A percentile compares a stretch with the other conserved stretches of the same genome.
Conservation (phyloP, 2,888 invertebrate genomes). For the Ectemnius continuus region DNA sequence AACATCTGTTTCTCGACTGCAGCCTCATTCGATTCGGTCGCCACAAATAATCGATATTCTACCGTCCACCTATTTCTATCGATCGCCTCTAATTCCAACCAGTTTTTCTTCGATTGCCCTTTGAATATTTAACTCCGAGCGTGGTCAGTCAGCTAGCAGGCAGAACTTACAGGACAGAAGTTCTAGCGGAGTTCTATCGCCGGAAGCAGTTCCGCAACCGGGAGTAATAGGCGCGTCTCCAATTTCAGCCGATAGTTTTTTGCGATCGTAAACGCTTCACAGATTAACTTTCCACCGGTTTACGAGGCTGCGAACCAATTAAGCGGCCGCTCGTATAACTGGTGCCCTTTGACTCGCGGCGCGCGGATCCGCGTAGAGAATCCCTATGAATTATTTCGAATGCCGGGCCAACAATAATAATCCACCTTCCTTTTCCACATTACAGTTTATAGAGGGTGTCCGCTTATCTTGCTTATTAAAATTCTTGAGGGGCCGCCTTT, state of each 20-base stretch:
- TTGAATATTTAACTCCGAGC: neutral
- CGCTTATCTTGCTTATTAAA: too few species aligned
- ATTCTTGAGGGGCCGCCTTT: too few species aligned
- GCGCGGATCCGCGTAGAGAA: conserved; percentile 31
- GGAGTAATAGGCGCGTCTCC: conserved; percentile 69
- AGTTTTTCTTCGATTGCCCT: neutral
- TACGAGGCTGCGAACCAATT: conserved; percentile 64
- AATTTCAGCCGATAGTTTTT: conserved; percentile 76
- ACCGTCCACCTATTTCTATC: too few species aligned
- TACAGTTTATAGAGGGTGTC: too few species aligned
- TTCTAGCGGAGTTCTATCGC: too few species aligned
- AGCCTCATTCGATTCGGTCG: neutral
- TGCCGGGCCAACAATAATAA: neutral
- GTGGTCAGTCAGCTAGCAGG: neutral
- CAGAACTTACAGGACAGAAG: too few species aligned
- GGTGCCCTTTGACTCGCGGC: conserved; percentile 45
- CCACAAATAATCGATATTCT: neutral
- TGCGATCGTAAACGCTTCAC: conserved; percentile 74
- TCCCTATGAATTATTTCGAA: conserved; percentile 30
- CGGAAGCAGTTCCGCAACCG: conserved; percentile 17
- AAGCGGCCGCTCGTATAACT: conserved; percentile 62
- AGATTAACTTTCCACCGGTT: conserved; percentile 69
- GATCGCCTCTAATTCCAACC: too few species aligned
- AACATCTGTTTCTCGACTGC: conserved; percentile 46
- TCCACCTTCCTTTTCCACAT: too few species aligned